Evolutionary conservation across 2,888 invertebrate genomes (phyloP).

Genomic region (Mythimna impura): DNA sequence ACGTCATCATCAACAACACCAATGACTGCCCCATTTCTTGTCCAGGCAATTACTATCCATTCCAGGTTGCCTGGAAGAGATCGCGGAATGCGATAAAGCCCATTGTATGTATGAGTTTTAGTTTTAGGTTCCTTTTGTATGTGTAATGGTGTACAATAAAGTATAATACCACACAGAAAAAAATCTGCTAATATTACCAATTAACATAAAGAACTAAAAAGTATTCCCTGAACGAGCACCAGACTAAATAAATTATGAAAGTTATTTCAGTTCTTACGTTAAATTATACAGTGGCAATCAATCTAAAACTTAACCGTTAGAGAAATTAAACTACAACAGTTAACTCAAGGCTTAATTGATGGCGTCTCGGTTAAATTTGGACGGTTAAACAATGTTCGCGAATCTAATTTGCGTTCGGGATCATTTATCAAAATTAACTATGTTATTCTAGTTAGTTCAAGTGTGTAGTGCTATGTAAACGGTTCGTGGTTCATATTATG

Average conservation of each 20-base stretch:
- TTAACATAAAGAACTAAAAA: constrained; percentile 22
- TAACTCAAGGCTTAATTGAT: constrained; percentile 58
- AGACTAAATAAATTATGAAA: constrained; percentile 53
- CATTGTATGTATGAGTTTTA: too few species aligned
- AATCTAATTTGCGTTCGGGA: constrained; percentile 61
- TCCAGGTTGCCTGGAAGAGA: too few species aligned
- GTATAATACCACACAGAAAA: neutral
- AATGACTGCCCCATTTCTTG: too few species aligned
- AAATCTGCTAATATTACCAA: constrained; percentile 1
- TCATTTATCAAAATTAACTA: constrained; percentile 65
- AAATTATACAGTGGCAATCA: constrained; percentile 60
- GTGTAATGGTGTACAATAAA: too few species aligned
- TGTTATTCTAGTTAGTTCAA: constrained; percentile 47
- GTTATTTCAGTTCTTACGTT: constrained; percentile 45
- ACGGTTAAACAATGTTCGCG: constrained; percentile 62
- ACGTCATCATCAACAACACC: too few species aligned
- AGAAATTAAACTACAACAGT: constrained; percentile 65
- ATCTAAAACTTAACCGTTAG: constrained; percentile 64
- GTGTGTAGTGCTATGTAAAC: constrained; percentile 15
- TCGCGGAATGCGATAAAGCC: too few species aligned
- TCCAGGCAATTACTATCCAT: too few species aligned
- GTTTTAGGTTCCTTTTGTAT: too few species aligned
- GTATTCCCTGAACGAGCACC: constrained; percentile 10
- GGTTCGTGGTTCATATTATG: constrained; percentile 1
- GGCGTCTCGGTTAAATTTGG: constrained; percentile 62